Conservation (phyloP, 2,113 vertebrate genomes). For the Bubo bubo region DNA sequence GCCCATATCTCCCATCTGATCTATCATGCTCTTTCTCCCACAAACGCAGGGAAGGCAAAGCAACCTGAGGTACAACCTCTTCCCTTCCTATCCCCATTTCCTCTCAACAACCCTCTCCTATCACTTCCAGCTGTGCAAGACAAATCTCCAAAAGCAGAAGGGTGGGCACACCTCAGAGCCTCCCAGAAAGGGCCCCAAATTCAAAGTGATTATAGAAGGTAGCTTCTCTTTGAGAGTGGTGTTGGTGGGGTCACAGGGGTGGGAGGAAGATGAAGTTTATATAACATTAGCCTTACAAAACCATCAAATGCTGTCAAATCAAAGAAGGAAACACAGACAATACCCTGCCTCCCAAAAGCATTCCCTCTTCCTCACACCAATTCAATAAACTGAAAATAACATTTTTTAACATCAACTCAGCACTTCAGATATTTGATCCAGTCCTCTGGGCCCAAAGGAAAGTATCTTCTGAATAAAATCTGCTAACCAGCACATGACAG, state of each 20-base stretch:
- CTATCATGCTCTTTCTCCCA: neutral
- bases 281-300: neutral
- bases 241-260: neutral
- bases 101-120: neutral
- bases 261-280: neutral
- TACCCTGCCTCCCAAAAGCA: neutral
- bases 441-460: neutral
- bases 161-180: neutral
- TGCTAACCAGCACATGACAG: neutral
- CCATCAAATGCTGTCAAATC: neutral
- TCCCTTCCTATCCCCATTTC: neutral
- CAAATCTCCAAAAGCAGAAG: neutral
- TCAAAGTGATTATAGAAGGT: neutral
- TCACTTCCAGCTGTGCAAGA: neutral
- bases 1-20: accelerated
- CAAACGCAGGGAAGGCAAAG: accelerated
- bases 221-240: neutral
- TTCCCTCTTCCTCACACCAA: neutral
- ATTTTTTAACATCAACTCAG: neutral
- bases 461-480: neutral
- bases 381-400: neutral
- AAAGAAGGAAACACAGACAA: neutral
- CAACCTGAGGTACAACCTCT: neutral
- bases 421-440: neutral
- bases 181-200: neutral